Percentiles rank a stretch among this genome's conserved stretches.
phyloP scores from a whole-genome alignment of 2,888 invertebrate genomes.

The Brenthis hecate region DNA sequence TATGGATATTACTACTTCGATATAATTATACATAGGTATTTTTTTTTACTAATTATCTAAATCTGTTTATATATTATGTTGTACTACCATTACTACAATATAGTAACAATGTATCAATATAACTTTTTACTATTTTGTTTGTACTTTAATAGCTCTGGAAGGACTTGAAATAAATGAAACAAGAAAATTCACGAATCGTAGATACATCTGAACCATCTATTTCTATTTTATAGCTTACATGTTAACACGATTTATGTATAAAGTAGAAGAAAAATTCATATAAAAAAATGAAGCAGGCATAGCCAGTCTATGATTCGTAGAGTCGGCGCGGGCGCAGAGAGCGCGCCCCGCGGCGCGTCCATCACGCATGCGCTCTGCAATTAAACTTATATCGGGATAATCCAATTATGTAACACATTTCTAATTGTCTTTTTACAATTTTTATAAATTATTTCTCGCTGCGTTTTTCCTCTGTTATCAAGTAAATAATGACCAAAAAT shows the following conservation, averaged over 20 bases:
- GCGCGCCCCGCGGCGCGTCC: slow-evolving; percentile 74
- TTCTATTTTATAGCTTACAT: no score
- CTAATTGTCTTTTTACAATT: slow-evolving; percentile 65
- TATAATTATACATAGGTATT: not conserved
- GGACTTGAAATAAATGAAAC: no score
- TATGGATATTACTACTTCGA: slow-evolving; percentile 60
- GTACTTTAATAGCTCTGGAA: no score
- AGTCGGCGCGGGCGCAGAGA: slow-evolving; percentile 68
- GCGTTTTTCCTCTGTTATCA: no score
- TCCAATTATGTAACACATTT: slow-evolving; percentile 75
- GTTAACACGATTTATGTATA: no score
- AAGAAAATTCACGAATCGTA: no score
- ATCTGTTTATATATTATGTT: no score
- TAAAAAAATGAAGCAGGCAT: slow-evolving; percentile 35
- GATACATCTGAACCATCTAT: no score
- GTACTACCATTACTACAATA: not conserved
- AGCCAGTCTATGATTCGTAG: slow-evolving; percentile 50
- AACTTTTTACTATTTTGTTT: no score
- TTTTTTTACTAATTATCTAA: not conserved
- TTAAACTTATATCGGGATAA: slow-evolving; percentile 71
- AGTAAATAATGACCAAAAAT: no score
- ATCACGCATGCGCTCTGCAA: slow-evolving; percentile 68
- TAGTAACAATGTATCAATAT: no score
- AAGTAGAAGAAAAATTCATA: not conserved
- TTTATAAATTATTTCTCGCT: slow-evolving; percentile 36